Evolutionary conservation across 2,888 invertebrate genomes (phyloP).

Genomic region (Ethmia dodecea): DNA sequence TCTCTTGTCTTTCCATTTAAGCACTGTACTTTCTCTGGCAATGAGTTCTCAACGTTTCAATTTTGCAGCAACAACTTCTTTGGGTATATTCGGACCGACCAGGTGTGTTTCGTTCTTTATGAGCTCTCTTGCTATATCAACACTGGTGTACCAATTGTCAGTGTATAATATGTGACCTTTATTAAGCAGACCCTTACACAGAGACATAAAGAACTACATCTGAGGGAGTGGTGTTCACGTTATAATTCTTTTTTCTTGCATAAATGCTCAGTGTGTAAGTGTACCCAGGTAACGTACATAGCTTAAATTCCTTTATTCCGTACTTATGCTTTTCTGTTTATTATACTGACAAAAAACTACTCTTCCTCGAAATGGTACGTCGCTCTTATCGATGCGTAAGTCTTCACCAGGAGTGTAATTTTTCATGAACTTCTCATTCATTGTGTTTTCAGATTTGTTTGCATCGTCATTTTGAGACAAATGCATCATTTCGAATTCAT

Average conservation of each 20-base stretch:
- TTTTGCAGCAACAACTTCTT: background rate
- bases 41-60: background rate
- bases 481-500: conserved; percentile 29
- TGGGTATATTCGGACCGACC: conserved; percentile 6
- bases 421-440: conserved; percentile 25
- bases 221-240: conserved; percentile 23
- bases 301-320: conserved; percentile 26
- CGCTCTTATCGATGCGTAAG: conserved; percentile 28
- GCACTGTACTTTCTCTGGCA: background rate
- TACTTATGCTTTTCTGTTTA: conserved; percentile 26
- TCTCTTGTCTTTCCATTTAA: conserved; percentile 20
- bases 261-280: conserved; percentile 22
- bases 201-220: conserved; percentile 27
- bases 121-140: conserved; percentile 20
- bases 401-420: conserved; percentile 19
- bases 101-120: conserved; percentile 17
- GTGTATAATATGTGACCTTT: conserved; percentile 23
- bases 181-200: conserved; percentile 22
- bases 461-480: conserved; percentile 27
- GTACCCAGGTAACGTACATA: conserved; percentile 22
- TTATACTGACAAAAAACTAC: conserved; percentile 27
- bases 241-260: conserved; percentile 26
- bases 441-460: conserved; percentile 21
- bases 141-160: conserved; percentile 23
- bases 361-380: conserved; percentile 29